Base-by-base conservation (phyloP, 2,888 invertebrate species). In the Dynastes tityus region DNA sequence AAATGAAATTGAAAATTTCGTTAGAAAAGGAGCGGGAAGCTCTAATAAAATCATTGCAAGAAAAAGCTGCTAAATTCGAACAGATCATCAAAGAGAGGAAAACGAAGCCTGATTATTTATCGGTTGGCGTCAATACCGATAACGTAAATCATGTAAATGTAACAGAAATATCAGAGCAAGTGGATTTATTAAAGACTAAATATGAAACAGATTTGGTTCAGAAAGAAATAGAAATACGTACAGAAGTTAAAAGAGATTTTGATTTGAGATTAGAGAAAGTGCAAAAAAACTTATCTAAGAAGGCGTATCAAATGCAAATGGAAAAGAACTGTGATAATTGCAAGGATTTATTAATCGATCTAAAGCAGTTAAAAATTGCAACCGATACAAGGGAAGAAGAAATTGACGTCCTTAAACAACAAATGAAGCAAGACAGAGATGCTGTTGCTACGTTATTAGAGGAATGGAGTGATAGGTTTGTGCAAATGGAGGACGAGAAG, bases 1-100 rank as follows among this genome's bases (percentile, higher is more conserved):
- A 79, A 45, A 67, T 79, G 67, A 70, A 74, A 37, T 67, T 79
- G 51, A 53, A 77, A 22, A 63, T 76, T 61, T 65, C 76, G 8
- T 65, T 84, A 16, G 82, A 82, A 74, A 63, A 80, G 16, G 83
- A 84, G 79, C 80, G 83, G 6, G 84, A 84, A 61, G 75, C 40
- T 67, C 73, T 84, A 55, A 83, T 83, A 37, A 75, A 81, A 65
- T 79, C 80, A 9, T 74, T 84, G 49, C 82, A 83, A 76, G 80
- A 82, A 32, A 84, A 84, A 79, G 84, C 84, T 2, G 80, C 81
- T 0, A 80, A 82, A 77, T 83, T 84, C 77, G 82, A 84, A 55
- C 80, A 83, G 40, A 79, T 84, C n/a, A 83, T 84, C 55, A 79
- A 80, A 32, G 80, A 83, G 40, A 81, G 79, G 13, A 80, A 80